Evolutionary conservation across 2,888 invertebrate species (phyloP), one percentile per base, ranked within the genome.

Genomic region (Dexiosoma caninum): DNA sequence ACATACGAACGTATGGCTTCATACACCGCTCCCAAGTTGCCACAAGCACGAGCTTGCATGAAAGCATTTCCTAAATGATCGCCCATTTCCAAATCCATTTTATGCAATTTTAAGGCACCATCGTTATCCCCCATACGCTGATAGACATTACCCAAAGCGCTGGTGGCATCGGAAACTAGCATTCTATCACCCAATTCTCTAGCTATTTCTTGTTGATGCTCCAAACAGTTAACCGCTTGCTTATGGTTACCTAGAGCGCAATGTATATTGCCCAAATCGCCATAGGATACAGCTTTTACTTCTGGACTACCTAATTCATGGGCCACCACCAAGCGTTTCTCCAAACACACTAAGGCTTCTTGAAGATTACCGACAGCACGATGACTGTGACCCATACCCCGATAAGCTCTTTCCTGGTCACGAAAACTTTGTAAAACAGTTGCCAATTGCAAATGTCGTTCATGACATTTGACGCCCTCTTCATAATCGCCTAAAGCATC

Each of bases 401-500:
- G 91, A 86, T 97, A 98, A 0, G 97, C 96, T 85, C 96, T 91
- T 87, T 98, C 97, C 70, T 98, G 96, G 88, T 98, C 97, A 76
- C 95, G 92, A 16, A 93, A 92, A 85, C 95, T 96, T 85, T 96
- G 95, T 80, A 97, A 91, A 84, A 96, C 95, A 4, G 95, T 91
- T 0, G 97, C 95, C 6, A 97, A 93, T 12, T 96, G 93, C 30
- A 98, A 91, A 88, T 97, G 97, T 85, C 97, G 96, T 86, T 98
- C 98, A 87, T 98, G 97, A 86, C 97, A 97, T 88, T 97, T 97
- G 30, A 97, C 94, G 0, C 97, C 97, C 89, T 98, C 98, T 85
- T 98, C 97, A 40, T 95, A 95, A 88, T 98, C 98, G 0, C 97
- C 96, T 7, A 98, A 91, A 0, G 98, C 97, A 87, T 97, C 97